phyloP scores from a whole-genome alignment of 2,113 vertebrate species.

The Meriones unguiculatus region DNA sequence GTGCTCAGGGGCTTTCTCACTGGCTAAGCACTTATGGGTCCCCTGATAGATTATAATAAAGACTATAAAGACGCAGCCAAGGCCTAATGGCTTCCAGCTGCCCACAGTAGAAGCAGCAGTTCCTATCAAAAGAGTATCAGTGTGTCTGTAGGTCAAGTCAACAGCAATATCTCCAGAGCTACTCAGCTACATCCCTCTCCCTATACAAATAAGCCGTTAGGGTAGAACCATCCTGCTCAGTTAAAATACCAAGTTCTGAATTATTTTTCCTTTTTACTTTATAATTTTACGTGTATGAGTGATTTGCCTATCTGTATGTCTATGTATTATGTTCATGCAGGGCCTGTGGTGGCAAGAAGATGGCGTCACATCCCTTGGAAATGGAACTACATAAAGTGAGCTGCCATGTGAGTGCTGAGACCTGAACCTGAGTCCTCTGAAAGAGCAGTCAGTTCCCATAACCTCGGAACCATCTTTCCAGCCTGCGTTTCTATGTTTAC shows the following conservation, averaged over 20 bases:
- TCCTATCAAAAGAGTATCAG: constrained; percentile 1
- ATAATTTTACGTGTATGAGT: not conserved
- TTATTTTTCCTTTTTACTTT: constrained; percentile 4
- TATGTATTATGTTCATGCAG: not conserved
- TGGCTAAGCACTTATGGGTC: constrained; percentile 67
- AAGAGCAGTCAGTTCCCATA: not conserved
- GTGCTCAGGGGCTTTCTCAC: constrained; percentile 54
- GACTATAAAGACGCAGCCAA: constrained; percentile 51
- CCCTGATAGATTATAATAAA: constrained; percentile 63
- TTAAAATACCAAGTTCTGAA: not conserved
- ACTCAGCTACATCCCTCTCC: not conserved
- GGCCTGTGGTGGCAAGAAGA: not conserved
- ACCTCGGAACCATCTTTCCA: not conserved
- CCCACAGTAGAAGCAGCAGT: constrained; percentile 29
- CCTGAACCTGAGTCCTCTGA: not conserved
- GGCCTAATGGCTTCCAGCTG: constrained; percentile 60
- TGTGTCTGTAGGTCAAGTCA: constrained; percentile 14
- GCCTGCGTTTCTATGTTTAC: not conserved
- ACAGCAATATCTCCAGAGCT: not conserved
- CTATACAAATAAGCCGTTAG: not conserved
- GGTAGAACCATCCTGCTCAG: not conserved
- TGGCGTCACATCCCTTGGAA: not conserved
- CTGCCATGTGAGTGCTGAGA: not conserved
- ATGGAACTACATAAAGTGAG: not conserved
- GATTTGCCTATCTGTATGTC: not conserved